Evolutionary conservation across 2,797 vertebrate genomes (phyloP).

Genomic region (Pseudomugil tenellus): DNA sequence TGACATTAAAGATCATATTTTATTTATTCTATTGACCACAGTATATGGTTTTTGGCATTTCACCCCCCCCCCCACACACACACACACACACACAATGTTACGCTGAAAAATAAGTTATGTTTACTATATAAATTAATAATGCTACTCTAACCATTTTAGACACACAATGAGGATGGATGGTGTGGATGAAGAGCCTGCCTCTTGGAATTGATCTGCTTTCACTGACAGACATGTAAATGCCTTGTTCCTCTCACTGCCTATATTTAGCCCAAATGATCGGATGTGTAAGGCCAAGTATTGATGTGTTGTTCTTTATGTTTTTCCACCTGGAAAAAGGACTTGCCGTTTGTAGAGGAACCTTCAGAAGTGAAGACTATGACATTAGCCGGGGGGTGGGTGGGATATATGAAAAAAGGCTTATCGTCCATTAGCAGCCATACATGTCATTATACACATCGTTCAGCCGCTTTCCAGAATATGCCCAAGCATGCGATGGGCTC

Average conservation of each 20-base stretch:
- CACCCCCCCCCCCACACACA: too few relatives aligned
- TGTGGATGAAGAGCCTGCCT: conserved; percentile 7
- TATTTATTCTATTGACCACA: too few relatives aligned
- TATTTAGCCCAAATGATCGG: conserved; percentile 34
- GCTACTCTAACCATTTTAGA: not conserved
- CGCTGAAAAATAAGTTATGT: not conserved
- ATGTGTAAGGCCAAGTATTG: conserved; percentile 60
- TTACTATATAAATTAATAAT: not conserved
- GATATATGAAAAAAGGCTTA: too few relatives aligned
- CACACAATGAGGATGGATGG: not conserved
- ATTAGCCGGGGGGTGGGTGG: conserved; percentile 9
- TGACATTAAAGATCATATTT: too few relatives aligned
- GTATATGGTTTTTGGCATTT: too few relatives aligned
- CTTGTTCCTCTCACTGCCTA: conserved; percentile 7
- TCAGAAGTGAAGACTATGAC: conserved; percentile 48
- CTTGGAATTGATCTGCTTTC: conserved; percentile 23
- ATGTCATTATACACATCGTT: conserved; percentile 16
- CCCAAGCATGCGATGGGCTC: not conserved
- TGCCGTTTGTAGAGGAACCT: conserved; percentile 26
- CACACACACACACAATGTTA: not conserved
- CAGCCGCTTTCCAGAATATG: conserved; percentile 20
- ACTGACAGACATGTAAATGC: conserved; percentile 33
- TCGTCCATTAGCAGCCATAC: too few relatives aligned
- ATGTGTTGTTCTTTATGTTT: conserved; percentile 38
- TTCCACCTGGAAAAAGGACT: conserved; percentile 44